A percentile compares a stretch with the other conserved stretches of the same genome.
Evolutionary conservation across 2,888 invertebrate species (phyloP).

Genomic region (Epinotia nisella): DNA sequence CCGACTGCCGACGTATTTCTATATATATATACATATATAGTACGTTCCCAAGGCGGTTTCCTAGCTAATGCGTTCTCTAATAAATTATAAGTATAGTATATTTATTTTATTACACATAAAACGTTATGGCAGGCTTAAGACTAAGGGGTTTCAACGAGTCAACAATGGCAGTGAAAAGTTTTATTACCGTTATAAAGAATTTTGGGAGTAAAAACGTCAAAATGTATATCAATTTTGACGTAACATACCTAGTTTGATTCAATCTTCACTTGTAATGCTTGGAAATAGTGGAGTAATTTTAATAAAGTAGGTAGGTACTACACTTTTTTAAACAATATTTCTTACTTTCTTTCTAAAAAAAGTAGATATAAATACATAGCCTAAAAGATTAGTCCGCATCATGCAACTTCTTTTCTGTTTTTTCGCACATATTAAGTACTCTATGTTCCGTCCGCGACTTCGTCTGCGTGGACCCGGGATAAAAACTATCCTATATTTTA

Average conservation of each 20-base stretch:
- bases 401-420: no score
- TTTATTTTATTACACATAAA: slow-evolving; percentile 30
- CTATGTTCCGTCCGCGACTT: no score
- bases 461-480: no score
- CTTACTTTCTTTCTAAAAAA: no score
- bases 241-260: slow-evolving; percentile 1
- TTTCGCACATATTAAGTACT: no score
- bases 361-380: no score
- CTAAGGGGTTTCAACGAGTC: slow-evolving; percentile 2
- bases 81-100: slow-evolving; percentile 44
- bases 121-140: slow-evolving; percentile 8
- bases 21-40: slow-evolving; percentile 44
- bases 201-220: slow-evolving; percentile 7
- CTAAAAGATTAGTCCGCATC: no score
- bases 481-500: no score
- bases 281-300: no score
- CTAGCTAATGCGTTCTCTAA: slow-evolving; percentile 46
- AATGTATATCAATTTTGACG: background rate
- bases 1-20: slow-evolving; percentile 46
- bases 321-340: no score
- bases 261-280: background rate
- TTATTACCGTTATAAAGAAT: slow-evolving; percentile 5
- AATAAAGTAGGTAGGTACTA: no score
- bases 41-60: slow-evolving; percentile 48
- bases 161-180: slow-evolving; percentile 2